These are phyloP conservation scores for Pollenia griseotomentosa DNA, from an alignment of 2,888 invertebrate genomes.

Conservation along the genomic window DNA sequence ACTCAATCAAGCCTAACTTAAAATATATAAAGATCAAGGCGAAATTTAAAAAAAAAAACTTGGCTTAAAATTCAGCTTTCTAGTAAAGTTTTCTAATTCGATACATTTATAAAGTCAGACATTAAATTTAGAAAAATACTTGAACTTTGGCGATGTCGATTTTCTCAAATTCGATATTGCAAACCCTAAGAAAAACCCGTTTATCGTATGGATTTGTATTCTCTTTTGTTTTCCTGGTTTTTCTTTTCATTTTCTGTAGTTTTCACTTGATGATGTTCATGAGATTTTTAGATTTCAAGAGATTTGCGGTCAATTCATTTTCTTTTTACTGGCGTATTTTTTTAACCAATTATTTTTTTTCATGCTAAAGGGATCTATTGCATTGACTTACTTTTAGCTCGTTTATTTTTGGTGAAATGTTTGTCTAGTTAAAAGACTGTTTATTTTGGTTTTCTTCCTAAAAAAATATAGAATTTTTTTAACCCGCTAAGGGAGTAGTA, in stretches of 20 bases:
- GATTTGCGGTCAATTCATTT: conserved; percentile 72
- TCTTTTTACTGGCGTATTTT: conserved; percentile 14
- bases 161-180: too few species aligned
- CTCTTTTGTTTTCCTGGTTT: neutral
- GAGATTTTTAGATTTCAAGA: conserved; percentile 62
- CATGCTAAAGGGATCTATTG: conserved; percentile 14
- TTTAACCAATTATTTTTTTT: conserved; percentile 50
- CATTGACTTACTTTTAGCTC: conserved; percentile 33
- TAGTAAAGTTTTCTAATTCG: too few species aligned
- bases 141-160: too few species aligned
- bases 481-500: neutral
- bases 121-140: too few species aligned
- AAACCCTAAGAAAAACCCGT: neutral
- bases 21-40: too few species aligned
- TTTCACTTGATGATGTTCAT: conserved; percentile 66
- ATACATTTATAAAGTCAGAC: too few species aligned
- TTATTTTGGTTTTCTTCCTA: neutral
- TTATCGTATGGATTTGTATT: conserved; percentile 37
- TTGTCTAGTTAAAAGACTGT: neutral
- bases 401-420: neutral
- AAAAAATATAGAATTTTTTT: neutral
- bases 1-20: too few species aligned
- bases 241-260: conserved; percentile 7
- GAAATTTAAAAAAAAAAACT: too few species aligned
- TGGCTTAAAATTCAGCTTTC: too few species aligned